Evolutionary conservation across 2,797 vertebrate genomes (phyloP), one percentile per base, ranked within the genome.

Genomic region (Platalea minor): DNA sequence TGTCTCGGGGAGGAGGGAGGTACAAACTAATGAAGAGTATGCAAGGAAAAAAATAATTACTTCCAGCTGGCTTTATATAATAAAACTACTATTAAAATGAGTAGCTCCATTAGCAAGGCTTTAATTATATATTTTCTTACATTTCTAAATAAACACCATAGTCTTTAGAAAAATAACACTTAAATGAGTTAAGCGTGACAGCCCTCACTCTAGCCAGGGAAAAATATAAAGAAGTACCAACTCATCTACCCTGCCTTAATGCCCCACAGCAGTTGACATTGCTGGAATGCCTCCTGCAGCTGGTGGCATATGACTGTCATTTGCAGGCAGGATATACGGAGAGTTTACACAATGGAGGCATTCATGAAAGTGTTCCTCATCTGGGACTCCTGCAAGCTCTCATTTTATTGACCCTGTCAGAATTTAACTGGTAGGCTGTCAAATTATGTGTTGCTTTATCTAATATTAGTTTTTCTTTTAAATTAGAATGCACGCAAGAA

Each of bases 171-270:
- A 94, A 85, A 81, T 74, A 96, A 50, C 45, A 85, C 17, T 95
- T 96, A 93, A 94, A 84, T 86, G 70, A 91, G 84, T 94, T 68
- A 87, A 96, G 95, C n/a, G 16, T 95, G 84, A 56, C 83, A 96
- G 17, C 85, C 93, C 80, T 93, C 3, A 1, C 97, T 97, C 94
- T 91, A 92, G 83, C 96, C 93, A 96, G 97, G 96, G 94, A 96
- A 97, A 98, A 98, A 98, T 98, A 98, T 98, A 98, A 97, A 97
- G 97, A 97, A 96, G 97, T 97, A 92, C 97, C 97, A 94, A 84
- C 91, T 85, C 56, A 53, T 93, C 86, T 95, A 88, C 95, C 89
- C 94, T 97, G 91, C 85, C 64, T 97, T 96, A 96, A 97, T 96
- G 94, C 93, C 95, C 94, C 90, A 89, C 92, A 97, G 95, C 91